phyloP scores from a whole-genome alignment of 2,888 invertebrate species.

The Athalia rosae region DNA sequence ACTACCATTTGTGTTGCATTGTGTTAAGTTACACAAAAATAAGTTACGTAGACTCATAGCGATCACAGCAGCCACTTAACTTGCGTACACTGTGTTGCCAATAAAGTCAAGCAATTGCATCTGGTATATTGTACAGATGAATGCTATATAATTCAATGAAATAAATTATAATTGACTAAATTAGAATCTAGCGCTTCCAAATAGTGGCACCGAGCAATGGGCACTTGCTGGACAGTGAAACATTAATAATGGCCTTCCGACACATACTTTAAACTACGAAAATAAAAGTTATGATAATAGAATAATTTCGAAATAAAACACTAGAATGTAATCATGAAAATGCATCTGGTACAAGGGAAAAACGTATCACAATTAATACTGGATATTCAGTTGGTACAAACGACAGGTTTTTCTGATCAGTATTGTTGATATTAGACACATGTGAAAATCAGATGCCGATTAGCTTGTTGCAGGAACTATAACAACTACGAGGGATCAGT shows the following conservation, averaged over 20 bases:
- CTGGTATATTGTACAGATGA: constrained; percentile 20
- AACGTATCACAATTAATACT: constrained; percentile 28
- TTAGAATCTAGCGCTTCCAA: constrained; percentile 52
- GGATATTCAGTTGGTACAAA: constrained; percentile 18
- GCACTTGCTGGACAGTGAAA: constrained; percentile 65
- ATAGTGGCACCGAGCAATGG: constrained; percentile 64
- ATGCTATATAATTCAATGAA: constrained; percentile 19
- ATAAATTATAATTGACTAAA: constrained; percentile 38
- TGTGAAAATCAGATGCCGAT: too few relatives aligned
- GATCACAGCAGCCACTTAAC: constrained; percentile 42
- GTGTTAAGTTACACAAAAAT: neutral
- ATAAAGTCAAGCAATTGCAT: constrained; percentile 28
- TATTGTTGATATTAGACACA: constrained; percentile 19
- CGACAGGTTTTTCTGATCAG: constrained; percentile 18
- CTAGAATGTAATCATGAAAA: constrained; percentile 24
- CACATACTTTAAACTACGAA: constrained; percentile 46
- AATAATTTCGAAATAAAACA: constrained; percentile 27
- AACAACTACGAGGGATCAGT: constrained; percentile 1
- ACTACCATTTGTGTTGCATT: neutral
- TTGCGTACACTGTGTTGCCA: constrained; percentile 38
- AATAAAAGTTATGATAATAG: constrained; percentile 49
- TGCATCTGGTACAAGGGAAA: constrained; percentile 11
- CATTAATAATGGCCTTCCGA: constrained; percentile 65
- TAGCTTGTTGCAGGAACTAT: constrained; percentile 1
- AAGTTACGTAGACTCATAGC: constrained; percentile 33